Evolutionary conservation across 2,888 invertebrate genomes (phyloP).

Genomic region (Athalia rosae): DNA sequence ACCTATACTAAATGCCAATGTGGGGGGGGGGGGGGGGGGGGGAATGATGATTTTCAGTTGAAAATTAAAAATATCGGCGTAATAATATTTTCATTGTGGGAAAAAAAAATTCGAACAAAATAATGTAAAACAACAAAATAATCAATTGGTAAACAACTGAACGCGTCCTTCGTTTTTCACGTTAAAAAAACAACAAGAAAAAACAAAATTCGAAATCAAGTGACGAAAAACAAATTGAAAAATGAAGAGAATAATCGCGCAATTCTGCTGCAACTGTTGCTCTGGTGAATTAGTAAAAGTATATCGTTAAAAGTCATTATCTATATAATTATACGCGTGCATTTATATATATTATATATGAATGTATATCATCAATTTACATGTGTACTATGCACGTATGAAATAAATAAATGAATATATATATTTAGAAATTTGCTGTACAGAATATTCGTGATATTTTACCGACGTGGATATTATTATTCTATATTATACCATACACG

Average conservation of each 20-base stretch:
- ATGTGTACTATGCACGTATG: slow-evolving; percentile 18
- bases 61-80: too few species aligned
- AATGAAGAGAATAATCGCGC: too few species aligned
- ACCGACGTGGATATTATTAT: slow-evolving; percentile 22
- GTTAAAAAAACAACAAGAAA: too few species aligned
- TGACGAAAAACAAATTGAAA: too few species aligned
- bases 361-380: slow-evolving; percentile 5
- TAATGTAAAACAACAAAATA: too few species aligned
- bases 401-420: slow-evolving; percentile 10
- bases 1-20: not conserved
- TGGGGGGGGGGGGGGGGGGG: too few species aligned
- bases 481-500: slow-evolving; percentile 8
- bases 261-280: slow-evolving; percentile 58
- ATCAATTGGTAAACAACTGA: too few species aligned
- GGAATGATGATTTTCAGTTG: too few species aligned
- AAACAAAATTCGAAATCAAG: too few species aligned
- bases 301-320: slow-evolving; percentile 34
- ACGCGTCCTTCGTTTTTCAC: too few species aligned
- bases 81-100: too few species aligned
- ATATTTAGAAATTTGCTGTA: slow-evolving; percentile 35
- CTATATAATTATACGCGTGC: slow-evolving; percentile 35
- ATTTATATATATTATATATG: slow-evolving; percentile 30
- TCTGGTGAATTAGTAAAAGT: slow-evolving; percentile 57
- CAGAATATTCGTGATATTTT: slow-evolving; percentile 42
- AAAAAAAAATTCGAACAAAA: too few species aligned